Evolutionary conservation across 2,797 vertebrate genomes (phyloP).

Genomic region (Babyrousa celebensis): DNA sequence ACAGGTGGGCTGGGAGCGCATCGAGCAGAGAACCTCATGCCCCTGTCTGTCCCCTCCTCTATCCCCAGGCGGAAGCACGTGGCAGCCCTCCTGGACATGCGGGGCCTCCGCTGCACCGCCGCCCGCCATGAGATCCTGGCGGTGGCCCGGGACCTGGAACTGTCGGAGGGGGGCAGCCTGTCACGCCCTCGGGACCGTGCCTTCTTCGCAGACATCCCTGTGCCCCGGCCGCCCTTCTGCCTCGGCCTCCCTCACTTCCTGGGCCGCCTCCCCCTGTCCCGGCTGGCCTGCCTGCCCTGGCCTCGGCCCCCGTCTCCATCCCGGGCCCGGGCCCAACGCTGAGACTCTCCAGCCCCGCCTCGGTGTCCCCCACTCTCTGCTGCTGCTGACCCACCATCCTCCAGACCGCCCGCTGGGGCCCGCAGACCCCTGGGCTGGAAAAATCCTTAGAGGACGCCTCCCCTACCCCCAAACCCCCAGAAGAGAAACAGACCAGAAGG

Average conservation of each 20-base stretch:
- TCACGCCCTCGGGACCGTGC: conserved; percentile 88
- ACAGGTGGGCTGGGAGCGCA: fast-evolving
- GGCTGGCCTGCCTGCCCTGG: conserved; percentile 71
- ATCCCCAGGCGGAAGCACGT: conserved; percentile 92
- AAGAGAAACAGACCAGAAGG: not conserved
- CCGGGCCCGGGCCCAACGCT: conserved; percentile 60
- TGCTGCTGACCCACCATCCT: conserved; percentile 70
- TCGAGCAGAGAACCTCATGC: fast-evolving
- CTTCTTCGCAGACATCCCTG: conserved; percentile 94
- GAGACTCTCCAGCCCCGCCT: not conserved
- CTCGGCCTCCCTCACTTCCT: conserved; percentile 78
- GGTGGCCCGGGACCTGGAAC: conserved; percentile 94
- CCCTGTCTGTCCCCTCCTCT: not conserved
- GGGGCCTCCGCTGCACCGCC: conserved; percentile 92
- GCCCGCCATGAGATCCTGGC: conserved; percentile 95
- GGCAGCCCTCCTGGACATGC: conserved; percentile 95
- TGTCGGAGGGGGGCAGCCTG: conserved; percentile 58
- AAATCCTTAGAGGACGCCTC: not conserved
- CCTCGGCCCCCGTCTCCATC: not conserved
- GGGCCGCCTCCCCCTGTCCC: conserved; percentile 62
- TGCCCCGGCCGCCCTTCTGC: conserved; percentile 93
- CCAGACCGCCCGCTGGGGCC: not conserved
- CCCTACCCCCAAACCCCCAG: not conserved
- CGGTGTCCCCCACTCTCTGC: not conserved
- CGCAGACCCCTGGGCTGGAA: not conserved